These are phyloP conservation scores for Cosmorhoe ocellata DNA, from an alignment of 2,888 invertebrate species.

Conservation along the genomic window DNA sequence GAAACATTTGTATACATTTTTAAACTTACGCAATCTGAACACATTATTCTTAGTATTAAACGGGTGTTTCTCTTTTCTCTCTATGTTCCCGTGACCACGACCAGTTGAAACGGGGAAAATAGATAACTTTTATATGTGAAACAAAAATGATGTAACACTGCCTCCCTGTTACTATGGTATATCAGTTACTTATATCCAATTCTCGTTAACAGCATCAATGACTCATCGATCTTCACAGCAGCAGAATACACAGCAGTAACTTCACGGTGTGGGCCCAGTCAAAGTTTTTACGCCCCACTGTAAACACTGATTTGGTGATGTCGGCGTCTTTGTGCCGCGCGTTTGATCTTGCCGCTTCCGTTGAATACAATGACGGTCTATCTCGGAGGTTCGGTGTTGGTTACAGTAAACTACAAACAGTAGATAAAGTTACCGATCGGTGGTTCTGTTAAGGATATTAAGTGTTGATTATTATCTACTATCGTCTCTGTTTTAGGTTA, in stretches of 20 bases:
- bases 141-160: no score
- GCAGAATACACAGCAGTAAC: constrained; percentile 22
- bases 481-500: neutral
- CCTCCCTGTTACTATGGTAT: constrained; percentile 29
- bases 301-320: constrained; percentile 67
- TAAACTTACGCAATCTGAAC: no score
- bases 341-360: constrained; percentile 78
- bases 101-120: no score
- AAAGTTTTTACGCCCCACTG: constrained; percentile 62
- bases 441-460: constrained; percentile 1
- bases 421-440: constrained; percentile 31
- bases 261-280: constrained; percentile 60
- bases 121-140: no score
- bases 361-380: constrained; percentile 62
- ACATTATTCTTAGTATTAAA: no score
- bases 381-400: constrained; percentile 44
- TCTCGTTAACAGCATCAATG: constrained; percentile 48
- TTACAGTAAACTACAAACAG: constrained; percentile 38
- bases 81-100: no score
- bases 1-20: no score
- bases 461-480: neutral
- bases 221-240: constrained; percentile 57
- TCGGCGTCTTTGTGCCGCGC: constrained; percentile 45
- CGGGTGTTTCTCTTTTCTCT: no score
- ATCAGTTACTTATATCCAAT: constrained; percentile 28